These are phyloP conservation scores for Pangasius mekongensis DNA, from an alignment of 2,797 vertebrate species.

Conservation along the genomic window DNA sequence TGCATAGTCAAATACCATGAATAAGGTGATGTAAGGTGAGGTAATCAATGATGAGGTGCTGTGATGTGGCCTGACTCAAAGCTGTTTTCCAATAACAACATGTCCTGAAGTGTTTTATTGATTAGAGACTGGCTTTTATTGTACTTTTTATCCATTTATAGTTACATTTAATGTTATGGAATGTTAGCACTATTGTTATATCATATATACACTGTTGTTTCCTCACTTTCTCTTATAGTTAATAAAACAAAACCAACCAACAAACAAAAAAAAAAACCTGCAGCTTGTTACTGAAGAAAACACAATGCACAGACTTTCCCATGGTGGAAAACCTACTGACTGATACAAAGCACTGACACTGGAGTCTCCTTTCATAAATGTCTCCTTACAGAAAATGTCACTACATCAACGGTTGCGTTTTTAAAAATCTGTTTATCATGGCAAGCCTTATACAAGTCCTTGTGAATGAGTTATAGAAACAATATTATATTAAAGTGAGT, in stretches of 20 bases:
- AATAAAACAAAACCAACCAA: not conserved
- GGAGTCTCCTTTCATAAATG: not conserved
- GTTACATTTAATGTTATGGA: not conserved
- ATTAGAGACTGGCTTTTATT: not conserved
- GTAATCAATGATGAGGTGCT: not conserved
- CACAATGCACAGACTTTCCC: not conserved
- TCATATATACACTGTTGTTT: not conserved
- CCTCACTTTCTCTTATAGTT: not conserved
- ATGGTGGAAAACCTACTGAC: not conserved
- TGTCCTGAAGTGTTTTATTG: not conserved
- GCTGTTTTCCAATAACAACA: not conserved
- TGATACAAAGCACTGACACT: not conserved
- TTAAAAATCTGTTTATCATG: not conserved
- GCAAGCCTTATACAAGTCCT: not conserved
- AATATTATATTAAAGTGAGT: not conserved
- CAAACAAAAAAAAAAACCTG: not conserved
- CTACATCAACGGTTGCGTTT: too few species aligned
- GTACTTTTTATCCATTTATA: not conserved
- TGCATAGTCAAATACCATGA: constrained; percentile 7
- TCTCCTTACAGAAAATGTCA: not conserved
- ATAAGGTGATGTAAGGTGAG: not conserved
- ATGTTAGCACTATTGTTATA: not conserved
- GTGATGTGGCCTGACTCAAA: not conserved
- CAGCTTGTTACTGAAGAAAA: not conserved
- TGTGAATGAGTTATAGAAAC: not conserved